These are phyloP conservation scores for Cephus nigrinus DNA, from an alignment of 2,888 invertebrate genomes.

Conservation along the genomic window DNA sequence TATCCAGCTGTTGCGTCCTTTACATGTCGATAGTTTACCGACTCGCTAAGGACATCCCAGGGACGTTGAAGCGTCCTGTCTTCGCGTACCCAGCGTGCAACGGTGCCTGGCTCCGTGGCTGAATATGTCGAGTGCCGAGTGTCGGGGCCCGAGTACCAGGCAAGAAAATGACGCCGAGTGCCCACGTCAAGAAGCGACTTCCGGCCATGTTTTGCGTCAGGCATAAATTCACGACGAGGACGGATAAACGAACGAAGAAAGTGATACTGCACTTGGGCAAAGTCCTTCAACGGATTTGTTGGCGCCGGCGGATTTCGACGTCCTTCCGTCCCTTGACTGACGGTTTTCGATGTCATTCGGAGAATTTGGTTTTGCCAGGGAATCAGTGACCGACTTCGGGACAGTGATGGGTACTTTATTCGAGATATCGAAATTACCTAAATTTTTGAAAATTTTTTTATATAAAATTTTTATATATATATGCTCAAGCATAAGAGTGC, in stretches of 20 bases:
- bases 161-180: neutral
- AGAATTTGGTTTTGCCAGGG: neutral
- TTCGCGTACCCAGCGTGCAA: neutral
- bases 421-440: neutral
- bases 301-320: conserved; percentile 41
- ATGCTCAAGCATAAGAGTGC: neutral
- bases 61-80: neutral
- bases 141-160: neutral
- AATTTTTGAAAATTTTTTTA: neutral
- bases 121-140: conserved; percentile 26
- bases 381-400: neutral
- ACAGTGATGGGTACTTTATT: neutral
- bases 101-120: neutral
- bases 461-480: neutral
- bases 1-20: neutral
- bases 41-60: neutral
- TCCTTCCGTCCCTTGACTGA: conserved; percentile 24
- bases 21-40: neutral
- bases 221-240: conserved; percentile 22
- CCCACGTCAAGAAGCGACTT: conserved; percentile 45
- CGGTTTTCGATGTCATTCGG: conserved; percentile 21
- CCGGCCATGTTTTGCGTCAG: conserved; percentile 43
- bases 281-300: conserved; percentile 40
- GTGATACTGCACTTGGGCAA: conserved; percentile 27
- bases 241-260: conserved; percentile 26